Base-by-base conservation (phyloP, 92 coral and sea anemone species). In the Muricea muricata region DNA sequence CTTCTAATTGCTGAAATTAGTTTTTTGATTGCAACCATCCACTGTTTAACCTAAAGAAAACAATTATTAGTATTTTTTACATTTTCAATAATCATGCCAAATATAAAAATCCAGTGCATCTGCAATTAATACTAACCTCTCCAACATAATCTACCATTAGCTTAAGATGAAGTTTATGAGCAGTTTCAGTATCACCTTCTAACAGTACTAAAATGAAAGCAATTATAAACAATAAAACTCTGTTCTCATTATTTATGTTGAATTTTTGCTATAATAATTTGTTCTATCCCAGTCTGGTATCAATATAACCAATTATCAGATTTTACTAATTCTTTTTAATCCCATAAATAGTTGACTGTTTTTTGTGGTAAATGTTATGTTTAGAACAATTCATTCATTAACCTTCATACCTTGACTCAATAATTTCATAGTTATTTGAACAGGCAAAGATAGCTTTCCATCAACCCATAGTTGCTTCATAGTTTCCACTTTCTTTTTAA, bases 1-100 rank as follows among this genome's bases (percentile, higher is more conserved):
- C 24, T 78, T 18, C 94, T 81, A 23, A 93, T 94, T 76, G 92
- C 73, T 52, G 94, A 87, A 75, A 95, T 91, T 32, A 95, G 79
- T 81, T 91, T 93, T 87, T 95, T 95, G 11, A 95, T 97, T 7
- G 95, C 98, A 46, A 95, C 98, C 93, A 95, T 95, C 98, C 98
- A 95, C 54, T 95, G 98, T 79, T 95, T 95, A 28, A 95, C 98
- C 98, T 95, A 75, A 46, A 47, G 17, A 52, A 55, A 63, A 40
- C 33, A 31, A 47, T 46, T 6, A 65, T 66, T 15, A 14, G 8
- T 69, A 52, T 25, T 35, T 0, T 6, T 6, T 45, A 9, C 7
- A 25, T 25, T 37, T 4, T 9, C 42, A 37, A 4, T 9, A 37
- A 37, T 9, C 42, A 37, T 37, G 32, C 39, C 3, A 25, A 12